phyloP scores from a whole-genome alignment of 1,140 invertebrate genomes.

The Apis dorsata region DNA sequence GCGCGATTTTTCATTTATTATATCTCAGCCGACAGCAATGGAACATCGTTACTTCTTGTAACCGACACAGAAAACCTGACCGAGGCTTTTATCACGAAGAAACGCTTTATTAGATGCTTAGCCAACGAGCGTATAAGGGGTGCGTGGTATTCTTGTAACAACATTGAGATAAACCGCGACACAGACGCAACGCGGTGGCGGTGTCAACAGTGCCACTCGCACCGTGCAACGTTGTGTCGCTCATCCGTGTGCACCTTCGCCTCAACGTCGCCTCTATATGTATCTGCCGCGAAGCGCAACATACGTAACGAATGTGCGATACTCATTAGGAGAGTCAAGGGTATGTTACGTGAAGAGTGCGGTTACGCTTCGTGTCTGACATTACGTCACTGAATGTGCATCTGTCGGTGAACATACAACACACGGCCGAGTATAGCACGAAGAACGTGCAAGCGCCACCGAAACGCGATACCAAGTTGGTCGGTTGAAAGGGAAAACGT shows the following conservation, averaged over 20 bases:
- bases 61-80: conserved; percentile 8
- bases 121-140: conserved; percentile 18
- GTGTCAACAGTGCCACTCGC: too few species aligned
- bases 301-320: conserved; percentile 75
- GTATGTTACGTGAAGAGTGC: conserved; percentile 76
- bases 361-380: conserved; percentile 68
- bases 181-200: background rate
- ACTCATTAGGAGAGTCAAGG: conserved; percentile 77
- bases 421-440: conserved; percentile 21
- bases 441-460: conserved; percentile 49
- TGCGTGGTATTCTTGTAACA: conserved; percentile 39
- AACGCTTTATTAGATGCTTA: conserved; percentile 30
- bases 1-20: conserved; percentile 31
- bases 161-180: conserved; percentile 11
- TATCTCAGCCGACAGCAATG: conserved; percentile 2
- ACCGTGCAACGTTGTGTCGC: background rate
- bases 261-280: background rate
- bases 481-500: conserved; percentile 41
- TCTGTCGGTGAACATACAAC: conserved; percentile 57
- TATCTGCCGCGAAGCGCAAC: conserved; percentile 55
- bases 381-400: conserved; percentile 66
- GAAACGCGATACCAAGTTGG: conserved; percentile 28
- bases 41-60: background rate
- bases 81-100: conserved; percentile 14
- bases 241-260: conserved; percentile 22